Percentiles rank a stretch among this genome's conserved stretches.
These are phyloP conservation scores for Dinomys branickii DNA, from an alignment of 2,113 vertebrate genomes.

Conservation along the genomic window DNA sequence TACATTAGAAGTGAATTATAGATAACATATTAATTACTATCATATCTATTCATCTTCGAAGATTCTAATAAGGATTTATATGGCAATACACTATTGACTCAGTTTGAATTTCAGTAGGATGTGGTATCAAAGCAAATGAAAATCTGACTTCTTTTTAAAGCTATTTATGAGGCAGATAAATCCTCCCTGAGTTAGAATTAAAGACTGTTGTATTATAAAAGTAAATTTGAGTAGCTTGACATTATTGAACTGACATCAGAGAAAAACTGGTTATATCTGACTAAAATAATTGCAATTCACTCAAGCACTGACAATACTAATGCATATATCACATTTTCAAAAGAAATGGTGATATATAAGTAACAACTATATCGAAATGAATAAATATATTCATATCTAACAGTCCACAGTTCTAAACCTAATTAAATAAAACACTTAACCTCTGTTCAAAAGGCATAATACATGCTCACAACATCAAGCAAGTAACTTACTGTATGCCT, in stretches of 20 bases:
- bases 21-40: constrained; percentile 25
- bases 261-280: constrained; percentile 42
- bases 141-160: constrained; percentile 60
- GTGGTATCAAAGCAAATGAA: constrained; percentile 57
- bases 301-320: neutral
- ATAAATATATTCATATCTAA: neutral
- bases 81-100: constrained; percentile 37
- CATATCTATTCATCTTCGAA: constrained; percentile 31
- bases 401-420: neutral
- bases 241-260: constrained; percentile 41
- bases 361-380: neutral
- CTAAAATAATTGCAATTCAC: neutral
- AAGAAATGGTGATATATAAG: neutral
- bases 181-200: neutral
- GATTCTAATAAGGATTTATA: constrained; percentile 45
- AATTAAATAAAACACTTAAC: constrained; percentile 6
- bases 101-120: constrained; percentile 53
- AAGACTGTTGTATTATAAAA: constrained; percentile 39
- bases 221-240: constrained; percentile 47
- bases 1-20: constrained; percentile 50
- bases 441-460: constrained; percentile 15
- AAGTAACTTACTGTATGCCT: neutral
- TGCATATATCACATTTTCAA: constrained; percentile 25
- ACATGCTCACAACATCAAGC: neutral
- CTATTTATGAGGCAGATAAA: constrained; percentile 25